Conservation (phyloP, 2,797 vertebrate species). For the Siniperca undulata region DNA sequence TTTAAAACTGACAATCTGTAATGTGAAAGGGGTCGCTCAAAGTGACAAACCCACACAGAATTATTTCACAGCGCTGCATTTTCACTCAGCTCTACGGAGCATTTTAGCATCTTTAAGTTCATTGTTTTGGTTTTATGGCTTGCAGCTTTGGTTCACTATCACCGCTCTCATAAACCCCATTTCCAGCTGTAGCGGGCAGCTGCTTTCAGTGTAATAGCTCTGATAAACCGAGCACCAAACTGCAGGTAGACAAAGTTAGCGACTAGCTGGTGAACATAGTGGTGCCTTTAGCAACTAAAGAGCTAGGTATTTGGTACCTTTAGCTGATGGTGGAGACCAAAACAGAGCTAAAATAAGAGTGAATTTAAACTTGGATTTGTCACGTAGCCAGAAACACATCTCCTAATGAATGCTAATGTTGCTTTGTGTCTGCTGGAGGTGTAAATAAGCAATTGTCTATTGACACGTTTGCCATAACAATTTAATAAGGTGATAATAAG, state of each 20-base stretch:
- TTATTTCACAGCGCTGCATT: no score
- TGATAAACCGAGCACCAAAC: background rate
- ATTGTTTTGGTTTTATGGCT: background rate
- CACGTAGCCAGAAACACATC: background rate
- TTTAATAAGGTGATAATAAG: background rate
- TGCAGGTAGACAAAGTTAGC: no score
- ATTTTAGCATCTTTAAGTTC: background rate
- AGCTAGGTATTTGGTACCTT: background rate
- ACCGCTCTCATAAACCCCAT: background rate
- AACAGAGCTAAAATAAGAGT: background rate
- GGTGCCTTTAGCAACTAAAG: background rate
- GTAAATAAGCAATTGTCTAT: background rate
- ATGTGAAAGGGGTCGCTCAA: background rate
- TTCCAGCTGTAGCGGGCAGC: background rate
- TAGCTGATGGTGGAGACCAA: background rate
- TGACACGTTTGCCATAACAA: background rate
- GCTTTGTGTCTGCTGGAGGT: background rate
- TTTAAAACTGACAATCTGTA: background rate
- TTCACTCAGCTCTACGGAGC: no score
- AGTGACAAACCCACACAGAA: background rate
- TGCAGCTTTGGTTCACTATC: background rate
- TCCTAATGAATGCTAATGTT: background rate
- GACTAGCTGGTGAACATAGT: background rate
- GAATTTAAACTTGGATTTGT: background rate
- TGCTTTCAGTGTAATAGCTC: background rate